These are phyloP conservation scores for Coreoperca whiteheadi DNA, from an alignment of 2,113 vertebrate genomes.

Conservation along the genomic window DNA sequence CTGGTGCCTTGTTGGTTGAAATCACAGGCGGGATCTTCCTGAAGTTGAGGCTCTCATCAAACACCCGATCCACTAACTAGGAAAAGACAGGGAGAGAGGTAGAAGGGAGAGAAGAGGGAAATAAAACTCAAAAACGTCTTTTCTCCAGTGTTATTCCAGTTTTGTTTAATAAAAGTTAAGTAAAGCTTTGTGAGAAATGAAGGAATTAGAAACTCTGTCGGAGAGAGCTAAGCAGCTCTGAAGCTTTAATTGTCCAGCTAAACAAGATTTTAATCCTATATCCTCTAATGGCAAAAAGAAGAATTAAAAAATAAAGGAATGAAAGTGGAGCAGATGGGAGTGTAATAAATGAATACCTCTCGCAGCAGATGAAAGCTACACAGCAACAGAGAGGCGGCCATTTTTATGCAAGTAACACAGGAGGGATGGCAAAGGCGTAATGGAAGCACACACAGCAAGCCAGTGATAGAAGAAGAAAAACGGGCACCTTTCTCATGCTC, in stretches of 20 bases:
- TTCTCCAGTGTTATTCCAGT: neutral
- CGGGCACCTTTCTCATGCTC: constrained; percentile 94
- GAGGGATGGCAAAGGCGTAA: constrained; percentile 62
- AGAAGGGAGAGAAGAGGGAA: neutral
- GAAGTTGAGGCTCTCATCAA: constrained; percentile 99
- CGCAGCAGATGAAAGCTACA: constrained; percentile 36
- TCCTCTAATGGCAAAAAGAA: neutral
- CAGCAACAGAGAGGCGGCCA: constrained; percentile 18
- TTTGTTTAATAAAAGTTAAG: constrained; percentile 8
- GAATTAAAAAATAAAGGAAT: constrained; percentile 19
- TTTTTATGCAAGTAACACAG: constrained; percentile 37
- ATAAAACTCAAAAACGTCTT: neutral
- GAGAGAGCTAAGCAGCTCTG: neutral
- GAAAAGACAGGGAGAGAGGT: neutral
- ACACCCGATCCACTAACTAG: constrained; percentile 97
- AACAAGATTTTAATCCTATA: neutral
- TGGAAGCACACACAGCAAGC: constrained; percentile 27
- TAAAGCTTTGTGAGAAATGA: constrained; percentile 28
- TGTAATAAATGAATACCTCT: constrained; percentile 30
- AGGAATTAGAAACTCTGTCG: constrained; percentile 1
- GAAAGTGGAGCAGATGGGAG: constrained; percentile 10
- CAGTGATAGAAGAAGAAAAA: constrained; percentile 87
- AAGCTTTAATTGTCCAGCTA: neutral
- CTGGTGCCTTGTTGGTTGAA: constrained; percentile 88
- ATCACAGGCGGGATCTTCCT: constrained; percentile 95